Conservation (phyloP, 2,888 invertebrate species). For the Andrena chrysosceles region DNA sequence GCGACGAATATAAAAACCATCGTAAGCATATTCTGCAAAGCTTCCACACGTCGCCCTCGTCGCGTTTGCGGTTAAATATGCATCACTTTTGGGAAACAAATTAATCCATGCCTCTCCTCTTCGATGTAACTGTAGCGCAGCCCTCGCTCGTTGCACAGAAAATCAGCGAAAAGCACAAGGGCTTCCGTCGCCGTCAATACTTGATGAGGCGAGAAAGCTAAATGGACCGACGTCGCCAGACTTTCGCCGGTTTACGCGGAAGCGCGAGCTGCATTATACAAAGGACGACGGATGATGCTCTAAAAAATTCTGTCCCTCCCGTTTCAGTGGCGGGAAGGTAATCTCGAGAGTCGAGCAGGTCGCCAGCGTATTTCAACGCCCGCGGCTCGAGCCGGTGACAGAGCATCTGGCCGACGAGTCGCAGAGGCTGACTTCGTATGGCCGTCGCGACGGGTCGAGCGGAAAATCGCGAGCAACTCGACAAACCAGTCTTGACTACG, state of each 20-base stretch:
- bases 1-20: background rate
- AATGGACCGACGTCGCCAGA: conserved; percentile 6
- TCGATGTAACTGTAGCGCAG: background rate
- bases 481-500: conserved; percentile 27
- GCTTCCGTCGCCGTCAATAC: conserved; percentile 26
- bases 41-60: background rate
- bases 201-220: conserved; percentile 22
- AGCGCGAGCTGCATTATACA: background rate
- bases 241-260: conserved; percentile 8
- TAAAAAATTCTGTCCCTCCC: background rate
- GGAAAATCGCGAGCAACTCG: conserved; percentile 44
- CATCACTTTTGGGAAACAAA: conserved; percentile 35
- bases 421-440: conserved; percentile 21
- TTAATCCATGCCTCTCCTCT: conserved; percentile 24
- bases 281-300: background rate
- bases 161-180: background rate
- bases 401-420: conserved; percentile 5
- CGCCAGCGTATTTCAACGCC: conserved; percentile 17
- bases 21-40: background rate
- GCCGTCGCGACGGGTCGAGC: conserved; percentile 17
- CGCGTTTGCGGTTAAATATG: conserved; percentile 35
- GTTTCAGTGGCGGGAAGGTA: background rate
- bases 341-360: background rate
- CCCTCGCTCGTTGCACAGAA: background rate
- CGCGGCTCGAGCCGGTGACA: conserved; percentile 8